Percentiles rank a stretch among this genome's conserved stretches.
Evolutionary conservation across 1,140 invertebrate species (phyloP).

Genomic region (Zaprionus ghesquierei): DNA sequence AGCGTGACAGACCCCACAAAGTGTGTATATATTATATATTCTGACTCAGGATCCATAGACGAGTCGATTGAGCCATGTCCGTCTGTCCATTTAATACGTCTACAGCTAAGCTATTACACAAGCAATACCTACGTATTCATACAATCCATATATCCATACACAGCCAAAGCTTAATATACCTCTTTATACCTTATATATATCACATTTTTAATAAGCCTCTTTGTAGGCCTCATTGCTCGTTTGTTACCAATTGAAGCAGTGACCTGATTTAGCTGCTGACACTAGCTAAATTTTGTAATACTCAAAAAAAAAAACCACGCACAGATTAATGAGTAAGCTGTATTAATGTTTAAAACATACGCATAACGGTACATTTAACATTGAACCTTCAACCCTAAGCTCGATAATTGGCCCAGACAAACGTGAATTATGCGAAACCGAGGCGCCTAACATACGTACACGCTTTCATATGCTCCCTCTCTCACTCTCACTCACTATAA

Average conservation of each 20-base stretch:
- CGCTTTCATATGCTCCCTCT: not conserved
- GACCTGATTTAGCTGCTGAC: conserved; percentile 16
- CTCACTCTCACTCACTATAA: not conserved
- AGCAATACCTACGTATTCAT: too few relatives aligned
- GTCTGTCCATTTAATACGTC: too few relatives aligned
- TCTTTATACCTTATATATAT: too few relatives aligned
- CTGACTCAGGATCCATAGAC: too few relatives aligned
- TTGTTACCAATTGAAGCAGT: conserved; percentile 19
- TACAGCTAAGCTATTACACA: too few relatives aligned
- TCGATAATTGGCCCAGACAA: not conserved
- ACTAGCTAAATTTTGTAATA: not conserved
- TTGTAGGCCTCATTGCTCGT: not conserved
- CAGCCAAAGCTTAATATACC: too few relatives aligned
- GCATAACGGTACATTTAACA: not conserved
- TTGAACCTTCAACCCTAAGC: conserved; percentile 9
- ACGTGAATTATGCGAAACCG: not conserved
- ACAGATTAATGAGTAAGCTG: not conserved
- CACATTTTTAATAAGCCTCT: not conserved
- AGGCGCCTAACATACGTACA: not conserved
- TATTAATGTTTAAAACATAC: too few relatives aligned
- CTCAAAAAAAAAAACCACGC: too few relatives aligned
- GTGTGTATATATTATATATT: too few relatives aligned
- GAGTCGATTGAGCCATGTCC: too few relatives aligned
- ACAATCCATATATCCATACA: too few relatives aligned
- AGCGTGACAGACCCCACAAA: too few relatives aligned